These are phyloP conservation scores for Eumerus sabulonum DNA, from an alignment of 2,888 invertebrate genomes.

Conservation along the genomic window DNA sequence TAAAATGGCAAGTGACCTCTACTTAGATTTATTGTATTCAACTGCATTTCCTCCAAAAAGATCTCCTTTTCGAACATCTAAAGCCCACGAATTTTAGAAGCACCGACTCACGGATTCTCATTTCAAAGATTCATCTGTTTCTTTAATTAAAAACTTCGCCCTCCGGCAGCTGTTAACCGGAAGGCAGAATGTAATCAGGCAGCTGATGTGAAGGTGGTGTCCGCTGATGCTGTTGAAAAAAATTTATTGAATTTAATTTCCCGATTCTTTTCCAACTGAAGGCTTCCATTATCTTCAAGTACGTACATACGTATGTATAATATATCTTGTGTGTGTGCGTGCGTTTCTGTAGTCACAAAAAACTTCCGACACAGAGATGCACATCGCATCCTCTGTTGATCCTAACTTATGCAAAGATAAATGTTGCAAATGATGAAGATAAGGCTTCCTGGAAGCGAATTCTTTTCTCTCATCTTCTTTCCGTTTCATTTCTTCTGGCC, in stretches of 20 bases:
- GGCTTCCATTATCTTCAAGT: neutral
- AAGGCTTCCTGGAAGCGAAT: slow-evolving; percentile 53
- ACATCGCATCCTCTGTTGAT: slow-evolving; percentile 63
- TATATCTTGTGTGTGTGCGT: no score
- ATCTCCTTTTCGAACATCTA: slow-evolving; percentile 50
- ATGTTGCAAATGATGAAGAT: slow-evolving; percentile 68
- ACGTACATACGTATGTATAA: no score
- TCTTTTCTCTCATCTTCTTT: slow-evolving; percentile 3
- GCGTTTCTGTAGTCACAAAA: slow-evolving; percentile 54
- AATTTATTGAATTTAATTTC: slow-evolving; percentile 68
- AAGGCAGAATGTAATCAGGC: neutral
- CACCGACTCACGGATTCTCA: slow-evolving; percentile 32
- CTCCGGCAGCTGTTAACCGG: slow-evolving; percentile 43
- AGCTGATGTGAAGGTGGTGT: neutral
- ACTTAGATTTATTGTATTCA: slow-evolving; percentile 61
- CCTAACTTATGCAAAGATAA: slow-evolving; percentile 69
- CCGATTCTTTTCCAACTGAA: slow-evolving; percentile 33
- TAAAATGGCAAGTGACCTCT: no score
- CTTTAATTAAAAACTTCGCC: slow-evolving; percentile 68
- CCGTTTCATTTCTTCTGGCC: neutral
- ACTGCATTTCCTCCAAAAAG: slow-evolving; percentile 58
- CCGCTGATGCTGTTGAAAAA: neutral
- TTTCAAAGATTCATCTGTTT: slow-evolving; percentile 64
- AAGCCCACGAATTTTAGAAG: slow-evolving; percentile 47
- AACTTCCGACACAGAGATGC: slow-evolving; percentile 53